Evolutionary conservation across 2,113 vertebrate species (phyloP).

Genomic region (Ceyx margarethae): DNA sequence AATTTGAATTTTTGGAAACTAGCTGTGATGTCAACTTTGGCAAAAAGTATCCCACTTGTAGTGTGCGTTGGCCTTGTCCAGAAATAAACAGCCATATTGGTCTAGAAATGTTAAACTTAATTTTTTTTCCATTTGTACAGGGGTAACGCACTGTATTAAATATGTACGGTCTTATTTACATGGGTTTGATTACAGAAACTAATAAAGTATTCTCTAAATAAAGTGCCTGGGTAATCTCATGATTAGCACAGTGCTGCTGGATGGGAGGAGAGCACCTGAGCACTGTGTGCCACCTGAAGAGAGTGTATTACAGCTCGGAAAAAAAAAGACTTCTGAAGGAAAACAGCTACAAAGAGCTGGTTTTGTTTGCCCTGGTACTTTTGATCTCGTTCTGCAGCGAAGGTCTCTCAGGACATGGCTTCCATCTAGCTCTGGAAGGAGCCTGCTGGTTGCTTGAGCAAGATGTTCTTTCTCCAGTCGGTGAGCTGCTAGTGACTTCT

Average conservation of each 20-base stretch:
- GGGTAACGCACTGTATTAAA: slow-evolving; percentile 99
- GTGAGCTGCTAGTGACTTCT: not conserved
- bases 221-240: slow-evolving; percentile 41
- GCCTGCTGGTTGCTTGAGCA: fast-evolving
- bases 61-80: slow-evolving; percentile 85
- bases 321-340: not conserved
- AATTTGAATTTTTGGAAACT: slow-evolving; percentile 81
- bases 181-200: slow-evolving; percentile 99
- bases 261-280: not conserved
- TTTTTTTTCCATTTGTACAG: slow-evolving; percentile 97
- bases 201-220: slow-evolving; percentile 98
- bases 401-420: fast-evolving
- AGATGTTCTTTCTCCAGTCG: fast-evolving
- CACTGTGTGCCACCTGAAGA: fast-evolving
- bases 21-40: slow-evolving; percentile 83
- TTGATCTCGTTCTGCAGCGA: not conserved
- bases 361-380: not conserved
- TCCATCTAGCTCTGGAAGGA: not conserved
- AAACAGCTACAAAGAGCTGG: fast-evolving
- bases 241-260: slow-evolving; percentile 8
- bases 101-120: slow-evolving; percentile 82
- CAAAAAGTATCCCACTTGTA: slow-evolving; percentile 77
- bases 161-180: slow-evolving; percentile 99
- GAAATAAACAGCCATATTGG: slow-evolving; percentile 86
- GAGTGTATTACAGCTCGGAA: fast-evolving